Conservation (phyloP, 2,113 vertebrate genomes). For the Oenanthe melanoleuca region DNA sequence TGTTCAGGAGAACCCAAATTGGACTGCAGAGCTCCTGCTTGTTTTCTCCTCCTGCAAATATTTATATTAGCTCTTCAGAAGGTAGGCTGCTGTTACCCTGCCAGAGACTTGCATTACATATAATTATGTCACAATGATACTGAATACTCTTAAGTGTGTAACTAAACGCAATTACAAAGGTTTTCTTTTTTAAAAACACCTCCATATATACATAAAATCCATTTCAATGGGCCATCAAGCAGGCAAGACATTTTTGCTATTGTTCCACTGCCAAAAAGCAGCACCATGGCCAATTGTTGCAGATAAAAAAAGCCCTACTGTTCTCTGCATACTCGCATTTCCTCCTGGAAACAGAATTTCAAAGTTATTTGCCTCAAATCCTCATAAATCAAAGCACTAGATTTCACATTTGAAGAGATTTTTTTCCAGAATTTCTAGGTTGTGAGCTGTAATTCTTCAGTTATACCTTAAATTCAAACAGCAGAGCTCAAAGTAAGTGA, state of each 20-base stretch:
- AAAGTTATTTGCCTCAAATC: not conserved
- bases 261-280: not conserved
- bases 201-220: not conserved
- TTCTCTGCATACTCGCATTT: not conserved
- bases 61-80: constrained; percentile 3
- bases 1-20: not conserved
- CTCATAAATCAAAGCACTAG: not conserved
- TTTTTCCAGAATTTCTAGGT: not conserved
- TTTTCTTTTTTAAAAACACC: not conserved
- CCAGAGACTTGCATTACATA: not conserved
- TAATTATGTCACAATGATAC: not conserved
- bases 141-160: not conserved
- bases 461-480: not conserved
- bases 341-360: not conserved
- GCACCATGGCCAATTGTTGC: not conserved
- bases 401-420: not conserved
- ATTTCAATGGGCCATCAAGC: not conserved
- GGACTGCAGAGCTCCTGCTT: not conserved
- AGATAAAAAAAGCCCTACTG: not conserved
- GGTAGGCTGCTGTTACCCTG: not conserved
- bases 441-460: not conserved
- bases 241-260: not conserved
- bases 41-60: not conserved
- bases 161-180: not conserved
- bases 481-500: not conserved